Percentiles rank a stretch among this genome's conserved stretches.
phyloP scores from a whole-genome alignment of 2,113 vertebrate species.

The Chionodraco myersi region DNA sequence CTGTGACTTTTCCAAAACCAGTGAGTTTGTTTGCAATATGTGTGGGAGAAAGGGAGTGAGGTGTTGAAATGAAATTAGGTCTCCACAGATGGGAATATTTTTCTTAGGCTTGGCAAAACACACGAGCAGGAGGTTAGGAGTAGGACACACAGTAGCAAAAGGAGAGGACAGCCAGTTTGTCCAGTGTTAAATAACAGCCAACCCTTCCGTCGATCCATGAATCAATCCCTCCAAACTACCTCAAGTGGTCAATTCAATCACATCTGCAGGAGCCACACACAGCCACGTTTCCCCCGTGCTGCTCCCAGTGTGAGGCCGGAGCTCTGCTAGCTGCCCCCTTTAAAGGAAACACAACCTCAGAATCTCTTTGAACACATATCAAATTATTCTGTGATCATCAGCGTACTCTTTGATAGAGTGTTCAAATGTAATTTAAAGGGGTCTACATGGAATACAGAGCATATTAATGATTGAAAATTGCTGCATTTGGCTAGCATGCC shows the following conservation, averaged over 20 bases:
- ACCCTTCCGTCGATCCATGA: conserved; percentile 41
- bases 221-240: conserved; percentile 39
- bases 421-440: neutral
- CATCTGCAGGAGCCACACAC: conserved; percentile 13
- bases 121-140: conserved; percentile 50
- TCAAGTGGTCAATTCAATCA: conserved; percentile 25
- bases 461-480: too few relatives aligned
- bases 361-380: neutral
- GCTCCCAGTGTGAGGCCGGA: neutral
- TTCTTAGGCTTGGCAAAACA: conserved; percentile 40
- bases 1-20: conserved; percentile 37
- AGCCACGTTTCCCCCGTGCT: neutral
- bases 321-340: neutral
- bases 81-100: conserved; percentile 47
- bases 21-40: conserved; percentile 50
- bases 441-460: too few relatives aligned
- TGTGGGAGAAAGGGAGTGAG: conserved; percentile 57
- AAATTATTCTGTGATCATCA: neutral
- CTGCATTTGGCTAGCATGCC: too few relatives aligned
- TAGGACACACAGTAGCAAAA: conserved; percentile 41
- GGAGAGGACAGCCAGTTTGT: conserved; percentile 41
- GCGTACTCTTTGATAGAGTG: neutral
- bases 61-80: conserved; percentile 66
- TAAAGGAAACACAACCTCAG: neutral
- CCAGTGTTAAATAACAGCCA: conserved; percentile 46